Conservation (phyloP, 2,113 vertebrate genomes). For the Sakesphorus luctuosus region DNA sequence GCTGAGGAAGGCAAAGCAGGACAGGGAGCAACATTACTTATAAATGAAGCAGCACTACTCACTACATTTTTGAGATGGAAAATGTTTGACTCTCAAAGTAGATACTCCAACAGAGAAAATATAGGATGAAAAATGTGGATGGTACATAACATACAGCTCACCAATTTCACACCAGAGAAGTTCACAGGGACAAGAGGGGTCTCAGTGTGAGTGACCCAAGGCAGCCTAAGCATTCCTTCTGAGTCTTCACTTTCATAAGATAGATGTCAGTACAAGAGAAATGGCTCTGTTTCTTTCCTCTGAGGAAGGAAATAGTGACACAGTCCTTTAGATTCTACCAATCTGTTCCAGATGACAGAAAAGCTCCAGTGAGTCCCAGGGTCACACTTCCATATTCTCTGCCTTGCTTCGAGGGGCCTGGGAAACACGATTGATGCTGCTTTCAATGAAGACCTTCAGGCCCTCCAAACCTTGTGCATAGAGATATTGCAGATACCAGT, state of each 20-base stretch:
- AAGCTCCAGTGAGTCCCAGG: not conserved
- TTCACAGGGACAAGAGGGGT: not conserved
- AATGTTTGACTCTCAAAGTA: not conserved
- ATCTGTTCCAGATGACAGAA: not conserved
- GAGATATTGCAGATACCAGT: slow-evolving; percentile 89
- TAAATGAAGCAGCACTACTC: not conserved
- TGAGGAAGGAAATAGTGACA: not conserved
- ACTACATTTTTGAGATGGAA: not conserved
- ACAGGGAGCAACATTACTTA: not conserved
- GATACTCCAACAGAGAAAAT: not conserved
- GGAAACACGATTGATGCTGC: slow-evolving; percentile 76
- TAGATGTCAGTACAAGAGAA: not conserved
- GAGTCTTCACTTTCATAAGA: not conserved
- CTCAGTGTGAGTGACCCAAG: not conserved
- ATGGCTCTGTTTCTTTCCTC: not conserved
- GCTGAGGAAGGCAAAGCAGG: not conserved
- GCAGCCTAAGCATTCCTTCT: not conserved
- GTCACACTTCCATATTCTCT: not conserved
- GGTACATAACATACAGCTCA: not conserved
- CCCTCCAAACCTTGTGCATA: slow-evolving; percentile 83
- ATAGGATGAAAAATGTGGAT: not conserved
- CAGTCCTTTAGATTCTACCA: not conserved
- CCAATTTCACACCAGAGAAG: not conserved
- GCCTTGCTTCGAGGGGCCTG: not conserved
- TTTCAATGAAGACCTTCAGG: slow-evolving; percentile 84